Base-by-base conservation (phyloP, 2,113 vertebrate species). In the Archocentrus centrarchus region DNA sequence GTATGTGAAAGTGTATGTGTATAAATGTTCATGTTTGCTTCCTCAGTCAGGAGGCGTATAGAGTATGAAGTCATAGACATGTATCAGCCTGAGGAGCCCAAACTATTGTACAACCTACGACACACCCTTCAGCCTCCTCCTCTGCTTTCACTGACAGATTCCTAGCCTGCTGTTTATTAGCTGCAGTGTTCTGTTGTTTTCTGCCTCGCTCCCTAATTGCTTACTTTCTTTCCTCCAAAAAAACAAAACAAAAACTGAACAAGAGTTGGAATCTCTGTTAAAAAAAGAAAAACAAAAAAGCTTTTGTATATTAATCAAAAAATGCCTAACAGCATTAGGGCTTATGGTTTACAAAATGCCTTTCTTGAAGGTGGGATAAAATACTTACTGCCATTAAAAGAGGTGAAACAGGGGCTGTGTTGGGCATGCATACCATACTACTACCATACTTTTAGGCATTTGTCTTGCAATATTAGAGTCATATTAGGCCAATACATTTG, bases 1-100 rank as follows among this genome's bases (percentile, higher is more conserved):
- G 35, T 50, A 32, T 3, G 37, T 77, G 41, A 84, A 70, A 37
- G 55, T 35, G 63, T 78, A 37, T 47, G 27, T 68, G 44, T 22
- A 39, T 30, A 59, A 60, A 27, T 60, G 61, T 58, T 27, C 5
- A 27, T 14, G 64, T 60, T 39, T 37, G 64, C 84, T 27, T 55
- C 44, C 27, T 30, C 8, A 68, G 77, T 77, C 77, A 84, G 75
- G 59, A 70, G 63, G 24, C 73, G 62, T 64, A 55, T 53, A 57
- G 55, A 64, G 68, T 41, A 44, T 86, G 79, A 89, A 53, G 66
- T 90, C 63, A 83, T 75, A 76, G 55, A 87, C 80, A 88, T 85
- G 89, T 89, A 85, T 37, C 37, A 83, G 85, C 83, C 81, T 77
- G 88, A 93, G 79, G 78, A 86, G 73, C 22, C 35, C 47, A 81